Percentiles rank a stretch among this genome's conserved stretches.
Conservation (phyloP, 2,797 vertebrate genomes). For the Aldrovandia affinis region DNA sequence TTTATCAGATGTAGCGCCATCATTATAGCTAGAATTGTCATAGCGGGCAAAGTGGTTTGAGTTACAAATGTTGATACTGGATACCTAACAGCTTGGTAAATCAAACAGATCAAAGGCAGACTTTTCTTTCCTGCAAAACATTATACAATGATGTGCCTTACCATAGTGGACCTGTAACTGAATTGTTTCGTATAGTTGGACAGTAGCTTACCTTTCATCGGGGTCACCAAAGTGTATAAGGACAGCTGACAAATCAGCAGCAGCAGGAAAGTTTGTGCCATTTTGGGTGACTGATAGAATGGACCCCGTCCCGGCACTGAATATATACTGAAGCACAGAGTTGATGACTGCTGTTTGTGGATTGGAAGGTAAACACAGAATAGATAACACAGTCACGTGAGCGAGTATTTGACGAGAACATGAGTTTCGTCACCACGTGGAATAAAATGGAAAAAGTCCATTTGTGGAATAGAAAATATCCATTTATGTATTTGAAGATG, state of each 20-base stretch:
- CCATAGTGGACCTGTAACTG: no score
- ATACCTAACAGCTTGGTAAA: neutral
- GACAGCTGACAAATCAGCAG: conserved; percentile 58
- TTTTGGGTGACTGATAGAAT: conserved; percentile 47
- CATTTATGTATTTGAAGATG: neutral
- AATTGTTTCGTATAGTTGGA: neutral
- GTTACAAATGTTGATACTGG: neutral
- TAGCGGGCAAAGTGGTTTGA: neutral
- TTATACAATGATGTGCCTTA: neutral
- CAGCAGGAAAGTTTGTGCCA: conserved; percentile 54
- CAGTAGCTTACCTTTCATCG: conserved; percentile 59
- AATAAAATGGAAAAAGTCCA: neutral
- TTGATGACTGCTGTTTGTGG: neutral
- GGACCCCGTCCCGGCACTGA: conserved; percentile 2
- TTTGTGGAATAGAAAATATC: neutral
- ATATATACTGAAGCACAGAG: neutral
- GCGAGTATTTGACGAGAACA: neutral
- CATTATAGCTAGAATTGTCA: neutral
- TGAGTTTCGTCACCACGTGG: neutral
- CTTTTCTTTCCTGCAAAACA: neutral
- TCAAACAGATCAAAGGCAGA: neutral
- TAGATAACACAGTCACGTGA: neutral
- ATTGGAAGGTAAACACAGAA: conserved; percentile 24
- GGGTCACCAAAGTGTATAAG: conserved; percentile 49
- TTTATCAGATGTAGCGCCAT: neutral